Evolutionary conservation across 2,113 vertebrate genomes (phyloP).

Genomic region (human (Homo sapiens)): GRCh38 chr17:48254501-48255000

Average conservation of each 20-base stretch:
- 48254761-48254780: neutral
- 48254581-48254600: neutral
- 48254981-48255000: constrained; percentile 23
- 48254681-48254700: neutral
- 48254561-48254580: neutral
- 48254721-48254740: neutral
- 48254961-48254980: constrained; percentile 7
- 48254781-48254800: constrained; percentile 20
- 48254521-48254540: constrained; percentile 23
- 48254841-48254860: neutral
- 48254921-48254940: neutral
- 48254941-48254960: neutral
- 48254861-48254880: neutral
- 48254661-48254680: neutral
- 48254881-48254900: neutral
- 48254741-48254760: neutral
- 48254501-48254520: neutral
- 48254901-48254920: neutral
- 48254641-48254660: neutral
- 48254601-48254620: neutral
- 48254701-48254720: constrained; percentile 37
- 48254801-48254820: neutral
- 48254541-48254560: neutral
- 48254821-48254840: neutral
- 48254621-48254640: neutral